Evolutionary conservation across 2,113 vertebrate species (phyloP), one percentile per base, ranked within the genome.

Genomic region (Fukomys damarensis): DNA sequence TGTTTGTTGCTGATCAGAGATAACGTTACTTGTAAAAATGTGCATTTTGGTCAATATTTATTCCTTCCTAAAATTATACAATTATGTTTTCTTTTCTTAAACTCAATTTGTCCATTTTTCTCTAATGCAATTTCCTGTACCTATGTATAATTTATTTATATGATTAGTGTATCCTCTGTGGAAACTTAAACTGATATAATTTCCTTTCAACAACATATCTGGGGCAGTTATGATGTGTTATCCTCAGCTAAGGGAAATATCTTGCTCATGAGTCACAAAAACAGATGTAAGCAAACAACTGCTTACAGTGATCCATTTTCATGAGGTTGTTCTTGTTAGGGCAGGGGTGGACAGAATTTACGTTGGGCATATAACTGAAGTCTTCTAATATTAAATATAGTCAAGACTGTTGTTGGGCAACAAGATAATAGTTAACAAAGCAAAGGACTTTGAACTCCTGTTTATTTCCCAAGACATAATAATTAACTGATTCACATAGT

Each of bases 1-100:
- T 97, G 90, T 92, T 97, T 97, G 87, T 90, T 95, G 90, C 95
- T 92, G 97, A 98, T 98, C 85, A 98, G 96, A 97, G 96, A 98
- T 95, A 97, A 86, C 91, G 92, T 96, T 98, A 94, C 90, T 97
- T 97, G 94, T 95, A 97, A 96, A 97, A 4, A 17, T 80, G 88
- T 93, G n/a, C 0, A 3, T 59, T 96, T 92, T 89, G 84, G 20
- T 87, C 66, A 13, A 13, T 94, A 82, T 38, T 41, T 92, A 97
- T 96, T 97, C 76, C 97, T 97, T 97, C n/a, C 43, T 91, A 96
- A 97, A 97, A 98, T 92, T 87, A 76, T 13, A 43, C 63, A 89
- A 76, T 66, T 76, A 52, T 82, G 35, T 97, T 95, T 97, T 96
- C 96, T n/a, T 43, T 38, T 97, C 10, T 84, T 68, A 83, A 94